Conservation (phyloP, 2,113 vertebrate genomes). For the Mobula hypostoma region DNA sequence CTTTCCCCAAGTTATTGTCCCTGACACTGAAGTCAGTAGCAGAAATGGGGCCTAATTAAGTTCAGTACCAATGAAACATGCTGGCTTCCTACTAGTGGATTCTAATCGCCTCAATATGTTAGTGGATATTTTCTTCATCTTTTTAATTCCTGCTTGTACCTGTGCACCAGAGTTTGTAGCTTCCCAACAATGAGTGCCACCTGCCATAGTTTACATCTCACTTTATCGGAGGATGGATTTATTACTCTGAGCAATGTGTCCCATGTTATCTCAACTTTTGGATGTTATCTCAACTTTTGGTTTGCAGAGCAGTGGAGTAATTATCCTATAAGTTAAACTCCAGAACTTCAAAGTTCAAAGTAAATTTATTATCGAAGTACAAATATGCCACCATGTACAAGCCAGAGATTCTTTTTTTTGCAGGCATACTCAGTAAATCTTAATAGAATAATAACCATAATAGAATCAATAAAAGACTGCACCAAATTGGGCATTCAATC, state of each 20-base stretch:
- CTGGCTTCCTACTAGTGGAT: background rate
- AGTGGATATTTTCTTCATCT: background rate
- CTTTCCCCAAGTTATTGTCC: background rate
- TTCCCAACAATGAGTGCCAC: background rate
- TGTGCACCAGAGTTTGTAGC: background rate
- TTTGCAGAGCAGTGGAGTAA: background rate
- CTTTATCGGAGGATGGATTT: slow-evolving; percentile 41
- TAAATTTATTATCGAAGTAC: too few species aligned
- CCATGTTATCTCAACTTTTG: background rate
- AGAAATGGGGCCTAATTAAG: background rate
- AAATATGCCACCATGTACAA: too few species aligned
- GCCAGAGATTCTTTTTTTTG: too few species aligned
- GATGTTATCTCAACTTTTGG: background rate
- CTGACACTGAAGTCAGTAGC: background rate
- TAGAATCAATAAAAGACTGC: too few species aligned
- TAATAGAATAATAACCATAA: too few species aligned
- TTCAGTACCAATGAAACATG: background rate
- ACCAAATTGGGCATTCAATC: too few species aligned
- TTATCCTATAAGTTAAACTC: too few species aligned
- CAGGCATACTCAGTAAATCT: too few species aligned
- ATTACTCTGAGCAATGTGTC: background rate
- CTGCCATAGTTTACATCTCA: slow-evolving; percentile 39
- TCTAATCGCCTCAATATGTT: background rate
- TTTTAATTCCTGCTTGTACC: background rate
- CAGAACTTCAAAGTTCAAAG: too few species aligned